phyloP scores from a whole-genome alignment of 2,888 invertebrate species.

The Crioceris asparagi region DNA sequence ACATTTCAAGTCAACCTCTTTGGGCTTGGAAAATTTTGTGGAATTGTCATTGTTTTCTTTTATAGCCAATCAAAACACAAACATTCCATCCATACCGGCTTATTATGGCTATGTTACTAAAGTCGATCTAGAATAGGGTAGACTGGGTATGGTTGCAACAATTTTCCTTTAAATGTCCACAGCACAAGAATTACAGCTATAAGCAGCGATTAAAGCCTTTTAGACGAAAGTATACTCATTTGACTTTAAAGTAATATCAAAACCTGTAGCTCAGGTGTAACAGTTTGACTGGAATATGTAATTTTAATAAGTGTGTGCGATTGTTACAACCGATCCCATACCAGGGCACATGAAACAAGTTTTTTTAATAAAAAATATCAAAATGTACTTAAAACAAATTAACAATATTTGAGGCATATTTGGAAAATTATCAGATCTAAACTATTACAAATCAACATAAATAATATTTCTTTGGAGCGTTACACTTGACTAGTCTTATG shows the following conservation, averaged over 20 bases:
- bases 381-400: neutral
- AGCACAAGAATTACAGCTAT: neutral
- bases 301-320: neutral
- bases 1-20: too few relatives aligned
- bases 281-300: neutral
- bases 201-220: neutral
- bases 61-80: too few relatives aligned
- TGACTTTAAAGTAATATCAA: neutral
- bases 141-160: neutral
- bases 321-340: constrained; percentile 1
- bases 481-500: neutral
- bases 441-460: neutral
- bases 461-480: neutral
- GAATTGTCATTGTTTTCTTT: too few relatives aligned
- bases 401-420: neutral
- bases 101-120: too few relatives aligned
- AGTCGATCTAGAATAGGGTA: neutral
- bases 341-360: neutral
- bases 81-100: too few relatives aligned
- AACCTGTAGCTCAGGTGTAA: neutral
- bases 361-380: neutral
- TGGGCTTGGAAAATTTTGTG: too few relatives aligned
- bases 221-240: neutral
- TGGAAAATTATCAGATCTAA: too few relatives aligned
- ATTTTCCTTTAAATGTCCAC: neutral